Evolutionary conservation across 2,113 vertebrate species (phyloP).

Genomic region (Indri indri): DNA sequence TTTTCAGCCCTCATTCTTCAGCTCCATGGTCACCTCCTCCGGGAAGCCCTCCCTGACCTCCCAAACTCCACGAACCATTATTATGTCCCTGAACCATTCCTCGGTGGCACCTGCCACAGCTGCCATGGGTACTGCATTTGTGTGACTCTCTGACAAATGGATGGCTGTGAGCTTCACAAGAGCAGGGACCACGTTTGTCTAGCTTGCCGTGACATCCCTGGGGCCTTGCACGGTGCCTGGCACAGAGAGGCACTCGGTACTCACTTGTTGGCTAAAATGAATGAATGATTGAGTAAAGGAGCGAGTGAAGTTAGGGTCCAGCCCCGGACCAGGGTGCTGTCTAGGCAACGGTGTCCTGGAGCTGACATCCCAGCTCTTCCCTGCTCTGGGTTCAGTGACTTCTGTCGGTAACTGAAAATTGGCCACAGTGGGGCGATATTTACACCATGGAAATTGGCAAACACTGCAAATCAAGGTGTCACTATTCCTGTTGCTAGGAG

Average conservation of each 20-base stretch:
- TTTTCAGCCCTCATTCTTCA: background rate
- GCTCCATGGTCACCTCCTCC: background rate
- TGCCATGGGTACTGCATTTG: background rate
- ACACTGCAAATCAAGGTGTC: background rate
- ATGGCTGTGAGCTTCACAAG: background rate
- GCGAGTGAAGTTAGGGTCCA: background rate
- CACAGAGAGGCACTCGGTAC: background rate
- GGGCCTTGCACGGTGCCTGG: background rate
- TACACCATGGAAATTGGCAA: background rate
- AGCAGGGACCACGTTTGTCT: background rate
- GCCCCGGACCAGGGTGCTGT: accelerated
- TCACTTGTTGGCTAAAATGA: background rate
- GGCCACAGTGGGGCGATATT: background rate
- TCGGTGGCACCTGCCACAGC: accelerated
- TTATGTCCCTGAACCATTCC: background rate
- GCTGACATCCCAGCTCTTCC: background rate
- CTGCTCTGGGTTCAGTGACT: background rate
- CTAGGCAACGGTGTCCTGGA: background rate
- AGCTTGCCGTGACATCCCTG: background rate
- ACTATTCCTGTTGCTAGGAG: no score
- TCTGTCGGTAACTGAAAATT: background rate
- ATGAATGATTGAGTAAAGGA: background rate
- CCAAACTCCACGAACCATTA: background rate
- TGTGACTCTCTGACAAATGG: background rate
- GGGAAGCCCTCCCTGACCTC: background rate